Base-by-base conservation (phyloP, 2,888 invertebrate genomes). In the Amaurobius ferox region DNA sequence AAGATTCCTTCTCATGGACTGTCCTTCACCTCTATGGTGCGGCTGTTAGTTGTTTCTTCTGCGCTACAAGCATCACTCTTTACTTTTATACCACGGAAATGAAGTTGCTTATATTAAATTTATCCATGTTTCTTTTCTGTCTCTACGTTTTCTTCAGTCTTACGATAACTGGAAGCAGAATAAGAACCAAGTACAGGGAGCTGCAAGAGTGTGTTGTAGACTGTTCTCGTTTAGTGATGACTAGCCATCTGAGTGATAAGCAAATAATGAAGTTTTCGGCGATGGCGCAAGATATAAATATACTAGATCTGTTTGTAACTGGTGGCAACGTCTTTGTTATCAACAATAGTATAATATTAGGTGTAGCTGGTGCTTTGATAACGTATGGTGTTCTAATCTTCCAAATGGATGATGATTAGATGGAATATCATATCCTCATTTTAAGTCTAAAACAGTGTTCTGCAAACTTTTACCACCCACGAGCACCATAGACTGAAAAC, bases 261-360 rank as follows among this genome's bases (percentile, higher is more conserved):
- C 48, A 67, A 9, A 7, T 80, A 23, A 23, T 28, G 19, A 39
- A 29, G 28, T 80, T 80, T n/a, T 28, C 29, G 5, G 29, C 73
- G 26, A 73, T 80, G 73, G 35, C 61, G 0, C 19, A 55, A 3
- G 39, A 73, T 16, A 72, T 80, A 6, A 48, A 61, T 19, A 23
- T 39, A 0, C n/a, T 55, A 0, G 73, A 80, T n/a, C 13, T 80
- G 13, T 71, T 29, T 28, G 26, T 80, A 23, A 73, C 73, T 0
- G 73, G 80, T 2, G 80, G 80, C 6, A 73, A 67, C 23, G 73
- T 80, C 73, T 80, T 80, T 32, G 73, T 72, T 28, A 73, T 80
- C 11, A 29, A 48, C 1, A 80, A 80, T 7, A 39, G 39, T n/a
- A 30, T 80, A 29, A 67, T 80, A 19, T 9, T 80, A 9, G 39